Base-by-base conservation (phyloP, 2,888 invertebrate genomes). In the Ganaspis brasiliensis region DNA sequence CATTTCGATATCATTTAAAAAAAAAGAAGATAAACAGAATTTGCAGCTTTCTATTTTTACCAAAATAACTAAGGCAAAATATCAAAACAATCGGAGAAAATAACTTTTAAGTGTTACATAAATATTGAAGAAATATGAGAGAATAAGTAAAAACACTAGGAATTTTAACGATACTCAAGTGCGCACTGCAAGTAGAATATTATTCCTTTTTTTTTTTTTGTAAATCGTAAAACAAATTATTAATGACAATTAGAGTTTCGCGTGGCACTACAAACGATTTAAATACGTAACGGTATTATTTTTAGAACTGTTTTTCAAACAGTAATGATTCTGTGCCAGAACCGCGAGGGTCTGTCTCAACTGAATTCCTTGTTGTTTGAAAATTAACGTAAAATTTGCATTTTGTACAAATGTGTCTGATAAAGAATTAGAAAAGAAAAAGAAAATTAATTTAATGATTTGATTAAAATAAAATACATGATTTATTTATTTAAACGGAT, bases 301-400 rank as follows among this genome's bases (percentile, higher is more conserved):
- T 67, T 67, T 67, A 67, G 67, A 67, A 67, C 10, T 24, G 31
- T 59, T 26, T 35, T 67, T 49, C 21, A 49, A 67, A 67, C 40
- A 45, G 52, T 9, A 67, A n/a, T 67, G 5, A 10, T 67, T 21
- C 24, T 45, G 24, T 67, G 67, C 67, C 67, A 67, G 45, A 49
- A 40, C 12, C 24, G 3, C n/a, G 40, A 40, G 21, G 12, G 21
- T 9, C 37, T 63, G 40, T 37, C 19, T 8, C 63, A 63, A 21
- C n/a, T n/a, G n/a, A n/a, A 63, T 63, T 37, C 40, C 24, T 37
- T 26, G 24, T 67, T 45, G 26, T 67, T 67, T 9, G 24, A 26
- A n/a, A 67, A 26, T 26, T n/a, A n/a, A n/a, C n/a, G n/a, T n/a
- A n/a, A n/a, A n/a, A n/a, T n/a, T n/a, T n/a, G n/a, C n/a, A n/a